Evolutionary conservation across 2,113 vertebrate genomes (phyloP).

Genomic region (Tychaedon coryphoeus): DNA sequence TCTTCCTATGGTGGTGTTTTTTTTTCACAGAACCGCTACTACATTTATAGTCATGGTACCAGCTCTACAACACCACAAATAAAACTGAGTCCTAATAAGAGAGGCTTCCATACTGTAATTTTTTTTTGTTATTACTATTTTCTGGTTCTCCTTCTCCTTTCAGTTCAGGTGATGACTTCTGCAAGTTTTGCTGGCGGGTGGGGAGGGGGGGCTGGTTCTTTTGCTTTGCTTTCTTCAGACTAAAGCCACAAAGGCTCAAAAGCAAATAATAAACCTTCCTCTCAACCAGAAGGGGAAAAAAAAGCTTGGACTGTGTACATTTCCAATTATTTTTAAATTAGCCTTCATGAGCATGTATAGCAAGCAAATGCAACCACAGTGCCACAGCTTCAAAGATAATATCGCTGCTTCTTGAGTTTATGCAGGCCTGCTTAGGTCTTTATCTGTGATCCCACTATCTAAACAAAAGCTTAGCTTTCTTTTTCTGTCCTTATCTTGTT

Average conservation of each 20-base stretch:
- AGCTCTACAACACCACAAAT: not conserved
- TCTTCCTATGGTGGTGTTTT: not conserved
- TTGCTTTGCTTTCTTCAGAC: not conserved
- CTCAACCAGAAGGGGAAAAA: not conserved
- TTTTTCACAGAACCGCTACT: not conserved
- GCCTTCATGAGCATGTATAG: not conserved
- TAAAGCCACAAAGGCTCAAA: not conserved
- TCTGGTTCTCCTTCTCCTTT: not conserved
- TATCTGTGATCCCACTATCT: constrained; percentile 34
- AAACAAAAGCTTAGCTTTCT: constrained; percentile 64
- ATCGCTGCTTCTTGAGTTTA: constrained; percentile 59
- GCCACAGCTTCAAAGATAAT: constrained; percentile 31
- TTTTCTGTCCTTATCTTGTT: constrained; percentile 65
- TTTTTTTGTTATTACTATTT: not conserved
- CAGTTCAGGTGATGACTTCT: not conserved
- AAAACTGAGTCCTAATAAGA: not conserved
- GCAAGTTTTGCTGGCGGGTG: not conserved
- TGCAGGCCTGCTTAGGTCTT: constrained; percentile 45
- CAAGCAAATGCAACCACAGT: not conserved
- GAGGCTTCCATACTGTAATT: not conserved
- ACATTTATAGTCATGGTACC: not conserved
- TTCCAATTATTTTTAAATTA: not conserved
- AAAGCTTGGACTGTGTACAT: not conserved
- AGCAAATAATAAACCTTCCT: not conserved
- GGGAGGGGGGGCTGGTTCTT: not conserved